Evolutionary conservation across 2,797 vertebrate species (phyloP), one percentile per base, ranked within the genome.

Genomic region (Lophius americanus): DNA sequence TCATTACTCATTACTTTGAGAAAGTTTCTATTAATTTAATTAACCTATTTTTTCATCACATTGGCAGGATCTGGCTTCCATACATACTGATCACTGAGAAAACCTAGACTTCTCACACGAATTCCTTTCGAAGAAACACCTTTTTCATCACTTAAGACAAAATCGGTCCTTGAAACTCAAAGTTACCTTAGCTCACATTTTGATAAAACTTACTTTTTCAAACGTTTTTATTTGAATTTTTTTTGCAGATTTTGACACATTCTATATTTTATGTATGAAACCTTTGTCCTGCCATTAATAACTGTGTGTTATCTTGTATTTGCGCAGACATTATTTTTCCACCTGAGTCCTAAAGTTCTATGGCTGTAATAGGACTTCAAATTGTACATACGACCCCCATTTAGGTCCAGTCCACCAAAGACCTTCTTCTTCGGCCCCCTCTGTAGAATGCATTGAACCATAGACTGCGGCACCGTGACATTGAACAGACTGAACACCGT

Each of bases 351-450:
- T 32, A 43, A 3, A 42, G 3, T 48, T 10, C 4, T 12, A 46
- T 14, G 8, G 46, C 1, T 23, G 37, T 35, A 41, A 23, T 23
- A 23, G 1, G 35, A 51, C 4, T 11, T 59, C 1, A 52, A 60
- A 7, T 5, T 44, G 48, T 73, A 91, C 93, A 8, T 91, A 94
- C 93, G 57, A 1, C 91, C 91, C 1, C 86, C 85, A 0, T 0
- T 13, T 1, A 94, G 83, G 52, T 88, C 61, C n/a, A 88, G 36
- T 65, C 94, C 95, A 4, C 70, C 91, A 38, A 96, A 88, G 5
- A 91, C 0, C 2, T 9, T 0, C 0, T 0, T 0, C 0, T 0
- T 1, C 4, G 47, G 0, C 0, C 49, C 5, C 0, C 66, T 84
- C 0, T 11, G 53, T 2, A 77, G 68, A 0, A 65, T 84, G 81